Evolutionary conservation across 2,888 invertebrate species (phyloP).

Genomic region (Phania funesta): DNA sequence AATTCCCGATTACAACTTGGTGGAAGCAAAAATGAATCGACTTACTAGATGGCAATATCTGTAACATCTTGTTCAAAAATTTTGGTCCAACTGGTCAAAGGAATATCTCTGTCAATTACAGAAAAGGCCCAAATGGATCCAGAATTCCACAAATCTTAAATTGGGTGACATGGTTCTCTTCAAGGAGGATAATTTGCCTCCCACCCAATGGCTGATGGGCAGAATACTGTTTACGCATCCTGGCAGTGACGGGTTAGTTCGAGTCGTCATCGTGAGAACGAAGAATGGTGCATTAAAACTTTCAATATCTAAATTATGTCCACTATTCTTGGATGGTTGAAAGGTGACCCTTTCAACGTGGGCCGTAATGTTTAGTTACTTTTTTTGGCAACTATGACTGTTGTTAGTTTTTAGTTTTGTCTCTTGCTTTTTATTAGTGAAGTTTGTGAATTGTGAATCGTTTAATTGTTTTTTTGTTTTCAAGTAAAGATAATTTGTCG

Average conservation of each 20-base stretch:
- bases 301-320: too few relatives aligned
- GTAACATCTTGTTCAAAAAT: slow-evolving; percentile 51
- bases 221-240: slow-evolving; percentile 27
- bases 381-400: too few relatives aligned
- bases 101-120: slow-evolving; percentile 56
- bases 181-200: slow-evolving; percentile 44
- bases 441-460: too few relatives aligned
- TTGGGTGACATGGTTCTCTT: slow-evolving; percentile 54
- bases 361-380: too few relatives aligned
- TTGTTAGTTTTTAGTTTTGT: too few relatives aligned
- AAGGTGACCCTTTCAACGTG: too few relatives aligned
- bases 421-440: too few relatives aligned
- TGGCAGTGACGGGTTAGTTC: slow-evolving; percentile 37
- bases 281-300: too few relatives aligned
- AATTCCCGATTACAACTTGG: slow-evolving; percentile 34
- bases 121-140: slow-evolving; percentile 53
- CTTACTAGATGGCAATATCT: slow-evolving; percentile 54
- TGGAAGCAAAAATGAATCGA: slow-evolving; percentile 16
- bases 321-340: too few relatives aligned
- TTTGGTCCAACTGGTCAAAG: slow-evolving; percentile 41
- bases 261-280: slow-evolving; percentile 23
- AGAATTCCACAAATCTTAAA: slow-evolving; percentile 34
- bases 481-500: too few relatives aligned
- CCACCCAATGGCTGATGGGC: slow-evolving; percentile 36
- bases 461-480: too few relatives aligned